Percentiles rank a stretch among this genome's conserved stretches.
Conservation (phyloP, 2,113 vertebrate species). For the Glareola pratincola region DNA sequence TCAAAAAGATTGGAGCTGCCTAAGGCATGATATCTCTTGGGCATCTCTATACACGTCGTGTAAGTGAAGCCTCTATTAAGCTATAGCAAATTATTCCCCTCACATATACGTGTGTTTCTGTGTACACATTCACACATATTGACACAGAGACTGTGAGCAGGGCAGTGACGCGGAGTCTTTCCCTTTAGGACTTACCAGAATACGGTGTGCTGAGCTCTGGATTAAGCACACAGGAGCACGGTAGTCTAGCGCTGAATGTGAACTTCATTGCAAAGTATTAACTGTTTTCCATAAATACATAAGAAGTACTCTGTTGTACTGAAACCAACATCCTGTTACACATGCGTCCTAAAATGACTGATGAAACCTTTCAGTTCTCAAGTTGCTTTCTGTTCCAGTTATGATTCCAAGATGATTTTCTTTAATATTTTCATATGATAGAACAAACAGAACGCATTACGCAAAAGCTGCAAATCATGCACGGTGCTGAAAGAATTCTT, state of each 20-base stretch:
- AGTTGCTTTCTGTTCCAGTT: not conserved
- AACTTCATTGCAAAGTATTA: not conserved
- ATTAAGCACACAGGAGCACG: not conserved
- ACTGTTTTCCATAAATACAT: not conserved
- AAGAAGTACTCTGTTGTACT: not conserved
- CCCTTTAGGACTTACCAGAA: not conserved
- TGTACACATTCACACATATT: not conserved
- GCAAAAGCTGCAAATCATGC: not conserved
- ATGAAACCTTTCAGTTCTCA: slow-evolving; percentile 3
- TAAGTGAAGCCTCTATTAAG: slow-evolving; percentile 31
- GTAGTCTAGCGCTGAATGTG: not conserved
- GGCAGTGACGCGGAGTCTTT: not conserved
- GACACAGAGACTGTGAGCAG: not conserved
- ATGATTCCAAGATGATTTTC: not conserved
- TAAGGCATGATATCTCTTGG: slow-evolving; percentile 48
- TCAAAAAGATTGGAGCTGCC: slow-evolving; percentile 31
- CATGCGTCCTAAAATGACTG: not conserved
- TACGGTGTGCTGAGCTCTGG: not conserved
- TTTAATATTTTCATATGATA: not conserved
- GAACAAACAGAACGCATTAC: not conserved
- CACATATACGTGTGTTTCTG: not conserved
- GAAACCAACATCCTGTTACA: not conserved
- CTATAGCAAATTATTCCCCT: slow-evolving; percentile 8
- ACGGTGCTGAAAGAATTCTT: not conserved
- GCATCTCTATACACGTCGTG: not conserved